These are phyloP conservation scores for Aphrocallistes beatrix DNA, from an alignment of 37 sponge, comb jelly and placozoan genomes.

Conservation along the genomic window DNA sequence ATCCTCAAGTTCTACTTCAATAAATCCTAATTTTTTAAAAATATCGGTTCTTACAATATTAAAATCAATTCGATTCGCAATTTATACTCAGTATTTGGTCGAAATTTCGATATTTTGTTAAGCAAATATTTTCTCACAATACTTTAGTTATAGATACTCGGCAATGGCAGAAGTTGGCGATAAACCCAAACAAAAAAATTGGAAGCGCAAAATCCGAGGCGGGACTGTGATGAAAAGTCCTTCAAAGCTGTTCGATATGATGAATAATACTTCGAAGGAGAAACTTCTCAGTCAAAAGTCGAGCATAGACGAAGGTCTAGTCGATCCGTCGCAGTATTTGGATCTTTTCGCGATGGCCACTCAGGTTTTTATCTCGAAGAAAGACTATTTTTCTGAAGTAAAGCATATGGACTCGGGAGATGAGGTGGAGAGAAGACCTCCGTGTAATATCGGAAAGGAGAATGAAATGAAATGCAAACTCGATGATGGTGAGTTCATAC, in stretches of 20 bases:
- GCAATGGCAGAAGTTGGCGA: background rate
- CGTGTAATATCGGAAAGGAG: background rate
- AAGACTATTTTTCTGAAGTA: background rate
- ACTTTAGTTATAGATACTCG: too few relatives aligned
- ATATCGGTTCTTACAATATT: too few relatives aligned
- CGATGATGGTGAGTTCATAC: background rate
- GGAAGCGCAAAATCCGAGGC: background rate
- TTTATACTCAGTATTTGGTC: too few relatives aligned
- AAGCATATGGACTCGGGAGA: background rate
- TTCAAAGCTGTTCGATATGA: background rate
- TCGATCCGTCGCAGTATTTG: background rate
- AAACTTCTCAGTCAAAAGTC: background rate
- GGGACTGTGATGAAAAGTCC: background rate
- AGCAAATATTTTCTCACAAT: too few relatives aligned
- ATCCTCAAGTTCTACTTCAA: too few relatives aligned
- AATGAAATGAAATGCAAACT: background rate
- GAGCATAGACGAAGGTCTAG: background rate
- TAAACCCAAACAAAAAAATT: background rate
- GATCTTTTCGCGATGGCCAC: background rate
- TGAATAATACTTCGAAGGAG: background rate
- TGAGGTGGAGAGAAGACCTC: background rate
- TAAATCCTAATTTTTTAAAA: too few relatives aligned
- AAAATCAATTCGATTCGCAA: too few relatives aligned
- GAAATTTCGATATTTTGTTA: too few relatives aligned
- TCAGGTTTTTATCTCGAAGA: background rate